Base-by-base conservation (phyloP, 2,888 invertebrate genomes). In the Mesorhabditis sp. region DNA sequence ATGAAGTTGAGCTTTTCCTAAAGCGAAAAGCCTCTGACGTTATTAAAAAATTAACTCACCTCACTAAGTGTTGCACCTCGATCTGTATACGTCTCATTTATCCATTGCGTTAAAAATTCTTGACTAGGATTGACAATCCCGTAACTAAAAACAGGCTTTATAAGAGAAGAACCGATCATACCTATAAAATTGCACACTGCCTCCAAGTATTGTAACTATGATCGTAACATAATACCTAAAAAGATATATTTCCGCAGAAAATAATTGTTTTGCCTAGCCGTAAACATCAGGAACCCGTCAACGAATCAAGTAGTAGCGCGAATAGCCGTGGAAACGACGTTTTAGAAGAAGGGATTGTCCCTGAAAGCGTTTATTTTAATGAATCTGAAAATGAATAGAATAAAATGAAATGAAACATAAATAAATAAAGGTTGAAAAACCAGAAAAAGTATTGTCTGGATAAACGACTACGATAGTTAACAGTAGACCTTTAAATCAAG, bases 171-270 rank as follows among this genome's bases (percentile, higher is more conserved):
- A 28, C 28, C 2, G 28, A 2, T 1, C 28, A 28, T 69, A 81
- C 61, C 70, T 82, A 74, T 86, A 85, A 75, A 85, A 85, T 67
- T 85, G 85, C n/a, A 83, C 83, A 65, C 81, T 81, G 10, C 82
- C 85, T 6, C 85, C 85, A 4, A 85, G 67, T 13, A 83, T 74
- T 4, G 79, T 82, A 7, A 82, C 79, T 4, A 79, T 50, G 4
- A 85, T 81, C 4, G 83, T 75, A 4, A 83, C 28, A 62, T 74
- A 78, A 69, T 84, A 84, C 64, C 80, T 80, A 61, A 62, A 71
- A 65, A 50, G 50, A 63, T 62, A 65, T 43, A 4, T 15, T 50
- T 65, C 15, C 7, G 7, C 7, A 61, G 15, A 13, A 67, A 43
- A 15, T 44, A 43, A 66, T 6, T 6, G 28, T 28, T 28, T 28